Conservation (phyloP, 2,113 vertebrate species). For the Neolamprologus fasciatus region DNA sequence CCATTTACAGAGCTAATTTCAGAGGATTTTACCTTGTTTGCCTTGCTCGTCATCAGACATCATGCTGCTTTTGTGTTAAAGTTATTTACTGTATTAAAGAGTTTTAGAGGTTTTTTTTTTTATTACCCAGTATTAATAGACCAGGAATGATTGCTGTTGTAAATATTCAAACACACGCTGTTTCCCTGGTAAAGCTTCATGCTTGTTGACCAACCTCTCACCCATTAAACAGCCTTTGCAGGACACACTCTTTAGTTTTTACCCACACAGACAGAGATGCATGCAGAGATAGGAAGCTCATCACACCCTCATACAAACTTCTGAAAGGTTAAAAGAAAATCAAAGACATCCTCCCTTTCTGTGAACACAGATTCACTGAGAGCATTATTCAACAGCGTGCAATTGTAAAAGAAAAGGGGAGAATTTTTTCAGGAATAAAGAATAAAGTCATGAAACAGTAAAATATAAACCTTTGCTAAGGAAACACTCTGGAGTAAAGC, state of each 20-base stretch:
- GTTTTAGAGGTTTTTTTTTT: not conserved
- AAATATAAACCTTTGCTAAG: conserved; percentile 15
- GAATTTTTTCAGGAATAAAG: not conserved
- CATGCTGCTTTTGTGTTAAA: not conserved
- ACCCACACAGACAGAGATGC: not conserved
- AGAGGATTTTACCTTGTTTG: not conserved
- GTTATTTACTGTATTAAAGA: not conserved
- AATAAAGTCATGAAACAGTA: not conserved
- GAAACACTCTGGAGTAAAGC: conserved; percentile 3
- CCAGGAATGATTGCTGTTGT: not conserved
- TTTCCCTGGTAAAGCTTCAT: not conserved
- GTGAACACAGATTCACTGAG: not conserved
- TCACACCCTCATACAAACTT: not conserved
- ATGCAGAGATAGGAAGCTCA: not conserved
- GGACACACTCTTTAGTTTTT: not conserved
- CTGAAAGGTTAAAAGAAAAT: not conserved
- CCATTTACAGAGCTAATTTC: not conserved
- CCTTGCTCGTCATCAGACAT: not conserved
- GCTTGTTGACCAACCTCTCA: not conserved
- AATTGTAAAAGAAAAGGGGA: not conserved
- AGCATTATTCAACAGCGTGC: conserved; percentile 15
- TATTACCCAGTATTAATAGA: not conserved
- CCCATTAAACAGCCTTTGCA: not conserved
- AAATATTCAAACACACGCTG: not conserved
- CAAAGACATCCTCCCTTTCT: not conserved